phyloP scores from a whole-genome alignment of 2,113 vertebrate species.

The Dolichotis patagonum region DNA sequence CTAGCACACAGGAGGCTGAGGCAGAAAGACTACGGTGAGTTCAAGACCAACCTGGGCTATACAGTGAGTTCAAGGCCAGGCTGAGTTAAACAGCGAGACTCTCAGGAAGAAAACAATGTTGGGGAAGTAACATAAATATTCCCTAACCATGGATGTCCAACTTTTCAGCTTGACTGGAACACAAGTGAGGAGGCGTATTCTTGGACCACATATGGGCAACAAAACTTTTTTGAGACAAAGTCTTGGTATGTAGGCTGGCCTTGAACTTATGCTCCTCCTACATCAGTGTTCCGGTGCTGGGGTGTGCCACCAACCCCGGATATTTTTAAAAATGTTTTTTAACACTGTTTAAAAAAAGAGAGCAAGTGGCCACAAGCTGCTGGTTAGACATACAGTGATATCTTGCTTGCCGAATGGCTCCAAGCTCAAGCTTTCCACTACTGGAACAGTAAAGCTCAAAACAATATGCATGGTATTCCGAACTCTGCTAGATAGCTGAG shows the following conservation, averaged over 20 bases:
- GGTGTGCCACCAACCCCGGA: not conserved
- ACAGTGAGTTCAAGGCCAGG: not conserved
- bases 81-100: not conserved
- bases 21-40: not conserved
- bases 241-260: not conserved
- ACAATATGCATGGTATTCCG: not conserved
- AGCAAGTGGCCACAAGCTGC: not conserved
- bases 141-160: not conserved
- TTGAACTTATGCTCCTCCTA: not conserved
- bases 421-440: not conserved
- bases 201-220: not conserved
- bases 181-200: not conserved
- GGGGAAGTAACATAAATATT: not conserved
- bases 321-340: not conserved
- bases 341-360: not conserved
- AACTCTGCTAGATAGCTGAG: not conserved
- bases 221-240: not conserved
- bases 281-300: not conserved
- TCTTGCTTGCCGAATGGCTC: not conserved
- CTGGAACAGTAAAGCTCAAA: not conserved
- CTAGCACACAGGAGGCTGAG: not conserved
- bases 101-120: not conserved
- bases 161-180: not conserved
- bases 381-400: not conserved
- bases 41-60: not conserved